phyloP scores from a whole-genome alignment of 2,113 vertebrate species.

The Hypomesus transpacificus region DNA sequence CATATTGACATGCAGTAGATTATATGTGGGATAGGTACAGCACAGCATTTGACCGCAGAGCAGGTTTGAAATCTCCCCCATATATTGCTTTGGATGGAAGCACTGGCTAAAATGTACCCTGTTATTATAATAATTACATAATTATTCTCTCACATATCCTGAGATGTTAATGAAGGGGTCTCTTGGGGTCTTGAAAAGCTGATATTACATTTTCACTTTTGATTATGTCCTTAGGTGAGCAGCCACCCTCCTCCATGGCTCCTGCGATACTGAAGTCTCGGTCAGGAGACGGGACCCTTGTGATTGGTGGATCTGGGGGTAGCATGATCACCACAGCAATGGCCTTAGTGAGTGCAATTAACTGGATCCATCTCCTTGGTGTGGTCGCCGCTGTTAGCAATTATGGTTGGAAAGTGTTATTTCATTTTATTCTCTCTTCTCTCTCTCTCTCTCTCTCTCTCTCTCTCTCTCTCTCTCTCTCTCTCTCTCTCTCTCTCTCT shows the following conservation, averaged over 20 bases:
- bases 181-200: no score
- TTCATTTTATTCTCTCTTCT: neutral
- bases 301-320: conserved; percentile 88
- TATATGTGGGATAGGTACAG: neutral
- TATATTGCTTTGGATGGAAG: neutral
- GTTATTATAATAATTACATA: no score
- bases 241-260: conserved; percentile 88
- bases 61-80: no score
- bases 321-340: conserved; percentile 77
- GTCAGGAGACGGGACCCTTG: conserved; percentile 71
- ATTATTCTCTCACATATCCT: no score
- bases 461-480: neutral
- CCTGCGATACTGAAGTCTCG: conserved; percentile 78
- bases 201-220: no score
- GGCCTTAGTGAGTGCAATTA: conserved; percentile 72
- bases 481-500: no score
- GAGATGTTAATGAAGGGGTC: no score
- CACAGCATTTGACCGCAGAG: no score
- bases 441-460: neutral
- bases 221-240: conserved; percentile 71
- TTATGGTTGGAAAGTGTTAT: no score
- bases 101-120: neutral
- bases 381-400: neutral
- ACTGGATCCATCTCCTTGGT: neutral
- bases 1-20: neutral